These are phyloP conservation scores for Jacana jacana DNA, from an alignment of 2,113 vertebrate genomes.

Conservation along the genomic window DNA sequence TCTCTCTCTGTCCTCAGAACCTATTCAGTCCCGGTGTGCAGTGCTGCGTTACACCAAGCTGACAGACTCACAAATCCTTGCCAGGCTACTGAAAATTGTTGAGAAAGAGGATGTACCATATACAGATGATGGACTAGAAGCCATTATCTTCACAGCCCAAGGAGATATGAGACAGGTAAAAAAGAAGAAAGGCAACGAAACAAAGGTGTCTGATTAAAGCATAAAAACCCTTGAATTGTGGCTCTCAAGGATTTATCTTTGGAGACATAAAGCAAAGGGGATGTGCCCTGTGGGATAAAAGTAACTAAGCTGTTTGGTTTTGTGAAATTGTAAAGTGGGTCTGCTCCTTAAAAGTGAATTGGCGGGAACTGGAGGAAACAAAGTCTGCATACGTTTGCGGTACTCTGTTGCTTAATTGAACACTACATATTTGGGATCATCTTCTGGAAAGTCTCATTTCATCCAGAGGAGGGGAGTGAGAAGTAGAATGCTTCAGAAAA, in stretches of 20 bases:
- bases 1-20: constrained; percentile 73
- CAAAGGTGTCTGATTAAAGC: background rate
- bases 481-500: background rate
- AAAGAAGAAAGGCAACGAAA: background rate
- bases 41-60: constrained; percentile 95
- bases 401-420: background rate
- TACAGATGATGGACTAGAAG: constrained; percentile 93
- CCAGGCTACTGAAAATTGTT: constrained; percentile 86
- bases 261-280: background rate
- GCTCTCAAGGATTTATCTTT: background rate
- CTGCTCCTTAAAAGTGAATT: background rate
- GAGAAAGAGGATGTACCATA: constrained; percentile 82
- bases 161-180: constrained; percentile 98
- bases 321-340: background rate
- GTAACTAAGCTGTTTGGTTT: background rate
- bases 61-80: constrained; percentile 88
- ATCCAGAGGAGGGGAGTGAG: background rate
- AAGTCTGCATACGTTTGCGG: background rate
- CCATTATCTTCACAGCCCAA: constrained; percentile 96
- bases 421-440: background rate
- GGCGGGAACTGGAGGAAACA: background rate
- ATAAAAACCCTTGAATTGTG: background rate
- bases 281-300: background rate
- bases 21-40: constrained; percentile 95
- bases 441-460: background rate